phyloP scores from a whole-genome alignment of 2,888 invertebrate species.

The Sinhomidia bicolor region DNA sequence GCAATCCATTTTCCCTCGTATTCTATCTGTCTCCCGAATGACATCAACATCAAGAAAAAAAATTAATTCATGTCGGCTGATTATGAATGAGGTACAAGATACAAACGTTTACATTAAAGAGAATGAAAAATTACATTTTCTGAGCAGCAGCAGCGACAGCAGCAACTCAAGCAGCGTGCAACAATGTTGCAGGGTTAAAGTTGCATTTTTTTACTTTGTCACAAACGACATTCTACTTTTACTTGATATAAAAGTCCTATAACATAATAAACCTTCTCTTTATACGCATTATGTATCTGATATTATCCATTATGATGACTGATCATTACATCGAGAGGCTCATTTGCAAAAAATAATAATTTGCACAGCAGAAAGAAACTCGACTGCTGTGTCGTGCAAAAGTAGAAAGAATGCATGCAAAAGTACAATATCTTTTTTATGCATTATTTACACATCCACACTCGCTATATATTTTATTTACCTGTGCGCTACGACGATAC shows the following conservation, averaged over 20 bases:
- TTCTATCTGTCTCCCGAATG: too few relatives aligned
- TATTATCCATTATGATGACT: neutral
- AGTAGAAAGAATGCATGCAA: neutral
- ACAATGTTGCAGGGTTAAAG: neutral
- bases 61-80: neutral
- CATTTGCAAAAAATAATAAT: slow-evolving; percentile 64
- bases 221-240: slow-evolving; percentile 62
- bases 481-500: slow-evolving; percentile 16
- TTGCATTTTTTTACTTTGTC: slow-evolving; percentile 3
- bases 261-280: slow-evolving; percentile 42
- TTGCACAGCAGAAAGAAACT: slow-evolving; percentile 47
- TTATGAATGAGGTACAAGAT: neutral
- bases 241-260: slow-evolving; percentile 56
- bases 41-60: neutral
- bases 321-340: slow-evolving; percentile 46
- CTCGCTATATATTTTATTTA: slow-evolving; percentile 52
- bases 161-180: neutral
- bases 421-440: slow-evolving; percentile 3
- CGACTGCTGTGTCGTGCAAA: neutral
- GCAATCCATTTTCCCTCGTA: neutral
- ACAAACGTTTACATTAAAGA: neutral
- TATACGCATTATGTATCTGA: neutral
- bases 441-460: slow-evolving; percentile 46
- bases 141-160: too few relatives aligned
- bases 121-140: slow-evolving; percentile 40